These are phyloP conservation scores for Oreortyx pictus DNA, from an alignment of 2,797 vertebrate species.

Conservation along the genomic window DNA sequence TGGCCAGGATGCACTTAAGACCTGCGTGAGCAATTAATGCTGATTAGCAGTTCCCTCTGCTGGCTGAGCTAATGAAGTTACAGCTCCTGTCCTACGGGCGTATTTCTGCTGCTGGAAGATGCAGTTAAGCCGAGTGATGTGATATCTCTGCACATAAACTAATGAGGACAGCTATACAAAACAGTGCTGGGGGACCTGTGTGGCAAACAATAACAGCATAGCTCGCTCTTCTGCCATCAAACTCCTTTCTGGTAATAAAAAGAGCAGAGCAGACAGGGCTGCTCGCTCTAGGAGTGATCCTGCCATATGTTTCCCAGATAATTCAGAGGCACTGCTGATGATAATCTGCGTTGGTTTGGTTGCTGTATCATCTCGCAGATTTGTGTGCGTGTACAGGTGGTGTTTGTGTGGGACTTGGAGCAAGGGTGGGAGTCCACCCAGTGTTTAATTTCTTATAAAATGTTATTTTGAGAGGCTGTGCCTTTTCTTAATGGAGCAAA, in stretches of 20 bases:
- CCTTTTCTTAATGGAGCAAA: background rate
- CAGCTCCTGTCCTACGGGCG: background rate
- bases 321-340: background rate
- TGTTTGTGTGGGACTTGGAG: fast-evolving
- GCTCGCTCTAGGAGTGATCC: background rate
- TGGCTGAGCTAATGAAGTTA: constrained; percentile 52
- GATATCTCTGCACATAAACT: background rate
- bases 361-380: background rate
- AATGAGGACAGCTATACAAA: background rate
- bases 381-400: background rate
- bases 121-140: background rate
- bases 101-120: background rate
- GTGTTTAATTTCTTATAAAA: background rate
- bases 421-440: background rate
- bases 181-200: background rate
- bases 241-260: background rate
- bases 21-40: background rate
- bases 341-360: background rate
- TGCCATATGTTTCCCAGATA: background rate
- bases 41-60: constrained; percentile 66
- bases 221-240: background rate
- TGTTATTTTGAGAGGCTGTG: background rate
- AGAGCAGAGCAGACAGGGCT: background rate
- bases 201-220: background rate
- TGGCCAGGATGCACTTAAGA: background rate